These are phyloP conservation scores for Agrenia bidenticulata DNA, from an alignment of 2,888 invertebrate species.

Conservation along the genomic window DNA sequence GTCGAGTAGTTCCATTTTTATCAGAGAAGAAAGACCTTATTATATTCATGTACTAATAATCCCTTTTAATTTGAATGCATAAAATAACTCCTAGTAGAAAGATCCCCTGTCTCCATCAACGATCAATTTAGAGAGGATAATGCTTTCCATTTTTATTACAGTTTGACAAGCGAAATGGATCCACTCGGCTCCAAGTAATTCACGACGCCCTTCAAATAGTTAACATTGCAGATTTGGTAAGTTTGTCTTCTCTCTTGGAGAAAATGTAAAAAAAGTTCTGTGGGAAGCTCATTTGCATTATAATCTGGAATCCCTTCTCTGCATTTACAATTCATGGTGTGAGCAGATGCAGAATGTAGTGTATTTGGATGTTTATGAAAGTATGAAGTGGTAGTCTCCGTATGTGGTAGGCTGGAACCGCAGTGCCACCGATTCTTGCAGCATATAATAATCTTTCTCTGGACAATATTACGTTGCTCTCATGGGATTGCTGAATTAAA, in stretches of 20 bases:
- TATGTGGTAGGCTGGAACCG: too few relatives aligned
- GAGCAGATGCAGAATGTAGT: slow-evolving; percentile 15
- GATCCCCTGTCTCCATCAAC: neutral
- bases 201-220: slow-evolving; percentile 95
- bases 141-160: slow-evolving; percentile 54
- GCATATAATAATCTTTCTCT: too few relatives aligned
- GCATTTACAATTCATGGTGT: neutral
- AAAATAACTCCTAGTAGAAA: too few relatives aligned
- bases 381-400: too few relatives aligned
- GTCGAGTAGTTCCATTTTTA: too few relatives aligned
- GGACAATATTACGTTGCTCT: too few relatives aligned
- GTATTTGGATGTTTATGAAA: slow-evolving; percentile 11
- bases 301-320: slow-evolving; percentile 9
- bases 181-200: slow-evolving; percentile 81
- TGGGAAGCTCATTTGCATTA: slow-evolving; percentile 5
- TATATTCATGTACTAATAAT: too few relatives aligned
- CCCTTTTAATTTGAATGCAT: too few relatives aligned
- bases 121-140: neutral
- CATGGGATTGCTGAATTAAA: too few relatives aligned
- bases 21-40: too few relatives aligned
- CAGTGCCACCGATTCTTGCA: too few relatives aligned
- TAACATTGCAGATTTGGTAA: slow-evolving; percentile 95
- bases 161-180: slow-evolving; percentile 87
- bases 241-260: slow-evolving; percentile 55
- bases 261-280: slow-evolving; percentile 3